Evolutionary conservation across 2,888 invertebrate genomes (phyloP), one percentile per base, ranked within the genome.

Genomic region (Uloborus plumipes): DNA sequence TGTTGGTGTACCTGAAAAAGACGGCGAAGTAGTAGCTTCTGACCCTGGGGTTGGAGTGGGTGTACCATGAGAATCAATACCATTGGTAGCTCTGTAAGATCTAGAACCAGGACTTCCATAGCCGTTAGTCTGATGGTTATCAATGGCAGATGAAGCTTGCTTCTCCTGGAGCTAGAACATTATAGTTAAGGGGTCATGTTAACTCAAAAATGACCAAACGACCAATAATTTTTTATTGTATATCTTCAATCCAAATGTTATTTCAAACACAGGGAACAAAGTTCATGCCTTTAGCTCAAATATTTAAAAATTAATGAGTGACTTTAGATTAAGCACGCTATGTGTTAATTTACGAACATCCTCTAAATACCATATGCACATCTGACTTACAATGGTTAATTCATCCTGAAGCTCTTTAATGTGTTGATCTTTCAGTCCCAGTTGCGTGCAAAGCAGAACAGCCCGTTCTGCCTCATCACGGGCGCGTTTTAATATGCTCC

Each of bases 401-500:
- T 96, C 95, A 87, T 94, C 94, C 88, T 96, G 93, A 65, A 96
- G 92, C 87, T 95, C 94, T 87, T 94, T 92, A 76, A 97, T 91
- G 89, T 95, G 95, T 84, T 94, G 92, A 88, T 97, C 97, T 86
- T 95, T 92, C 59, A 94, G 93, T 87, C 94, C 95, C 31, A 97
- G 92, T 87, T 96, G 96, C 14, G 96, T 94, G 11, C 95, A 95
- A 61, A 97, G 91, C 80, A 94, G 93, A 84, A 96, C 91, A 31
- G 95, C 94, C 81, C 96, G 91, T 89, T 97, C 96, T 0, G 96
- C 94, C 87, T 97, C 96, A 88, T 97, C 96, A 58, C 95, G 91
- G 0, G 96, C 97, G 88, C 95, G 95, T 86, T 95, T 92, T 75
- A 96, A 90, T 80, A 97, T 90, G 85, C 94, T 95, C 92, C 96